These are phyloP conservation scores for Lanius ludovicianus DNA, from an alignment of 2,113 vertebrate genomes.

Conservation along the genomic window DNA sequence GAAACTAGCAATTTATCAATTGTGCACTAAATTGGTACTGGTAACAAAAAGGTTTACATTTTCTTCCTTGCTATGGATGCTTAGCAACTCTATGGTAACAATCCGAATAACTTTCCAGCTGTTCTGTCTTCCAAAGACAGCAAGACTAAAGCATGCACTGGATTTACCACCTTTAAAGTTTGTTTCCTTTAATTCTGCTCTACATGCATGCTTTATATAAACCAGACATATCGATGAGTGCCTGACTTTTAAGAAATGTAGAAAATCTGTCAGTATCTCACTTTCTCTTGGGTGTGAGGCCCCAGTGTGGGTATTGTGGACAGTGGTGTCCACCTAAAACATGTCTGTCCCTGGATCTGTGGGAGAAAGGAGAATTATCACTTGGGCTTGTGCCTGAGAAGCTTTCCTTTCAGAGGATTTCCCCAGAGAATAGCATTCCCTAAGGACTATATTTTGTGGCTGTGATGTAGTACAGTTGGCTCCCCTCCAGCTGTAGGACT, in stretches of 20 bases:
- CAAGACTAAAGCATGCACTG: not conserved
- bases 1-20: not conserved
- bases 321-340: not conserved
- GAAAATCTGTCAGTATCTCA: not conserved
- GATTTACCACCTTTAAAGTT: not conserved
- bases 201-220: not conserved
- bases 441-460: not conserved
- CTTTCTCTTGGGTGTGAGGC: not conserved
- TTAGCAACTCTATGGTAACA: not conserved
- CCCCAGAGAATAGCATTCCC: not conserved
- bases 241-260: not conserved
- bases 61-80: not conserved
- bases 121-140: not conserved
- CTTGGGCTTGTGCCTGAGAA: not conserved
- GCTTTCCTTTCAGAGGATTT: not conserved
- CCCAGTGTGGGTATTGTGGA: not conserved
- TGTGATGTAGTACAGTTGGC: rapidly evolving
- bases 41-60: not conserved
- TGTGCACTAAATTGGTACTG: not conserved
- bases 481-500: not conserved
- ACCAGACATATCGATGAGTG: not conserved
- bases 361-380: not conserved
- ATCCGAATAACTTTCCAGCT: not conserved
- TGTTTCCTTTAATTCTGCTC: not conserved
- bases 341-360: not conserved